Evolutionary conservation across 2,113 vertebrate species (phyloP).

Genomic region (Podilymbus podiceps): DNA sequence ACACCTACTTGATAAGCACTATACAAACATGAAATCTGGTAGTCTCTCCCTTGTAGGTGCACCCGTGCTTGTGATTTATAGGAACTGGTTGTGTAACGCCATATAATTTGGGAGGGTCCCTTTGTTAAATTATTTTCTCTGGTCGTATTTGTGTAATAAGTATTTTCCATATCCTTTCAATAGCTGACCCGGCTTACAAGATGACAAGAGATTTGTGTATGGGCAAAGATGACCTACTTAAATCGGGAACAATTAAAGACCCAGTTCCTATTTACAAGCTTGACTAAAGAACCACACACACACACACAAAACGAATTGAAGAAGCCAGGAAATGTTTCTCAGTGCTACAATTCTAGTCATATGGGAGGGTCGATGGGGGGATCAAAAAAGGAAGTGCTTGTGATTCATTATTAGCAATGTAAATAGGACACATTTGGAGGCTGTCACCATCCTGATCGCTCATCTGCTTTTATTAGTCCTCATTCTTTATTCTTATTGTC

Average conservation of each 20-base stretch:
- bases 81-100: not conserved
- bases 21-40: not conserved
- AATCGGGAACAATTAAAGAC: constrained; percentile 50
- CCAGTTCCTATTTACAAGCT: not conserved
- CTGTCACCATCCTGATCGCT: constrained; percentile 44
- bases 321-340: constrained; percentile 3
- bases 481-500: constrained; percentile 62
- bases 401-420: constrained; percentile 57
- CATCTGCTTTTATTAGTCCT: constrained; percentile 57
- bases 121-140: not conserved
- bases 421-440: constrained; percentile 59
- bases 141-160: not conserved
- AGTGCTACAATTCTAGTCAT: constrained; percentile 7
- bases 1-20: not conserved
- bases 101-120: not conserved
- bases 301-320: not conserved
- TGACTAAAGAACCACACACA: not conserved
- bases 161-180: not conserved
- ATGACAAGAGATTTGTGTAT: not conserved
- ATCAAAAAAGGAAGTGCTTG: not conserved
- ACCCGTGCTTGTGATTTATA: not conserved
- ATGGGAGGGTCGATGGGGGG: not conserved
- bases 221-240: constrained; percentile 44
- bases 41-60: not conserved
- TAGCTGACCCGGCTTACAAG: not conserved